These are phyloP conservation scores for Camponotus pennsylvanicus DNA, from an alignment of 1,140 invertebrate genomes.

Conservation along the genomic window DNA sequence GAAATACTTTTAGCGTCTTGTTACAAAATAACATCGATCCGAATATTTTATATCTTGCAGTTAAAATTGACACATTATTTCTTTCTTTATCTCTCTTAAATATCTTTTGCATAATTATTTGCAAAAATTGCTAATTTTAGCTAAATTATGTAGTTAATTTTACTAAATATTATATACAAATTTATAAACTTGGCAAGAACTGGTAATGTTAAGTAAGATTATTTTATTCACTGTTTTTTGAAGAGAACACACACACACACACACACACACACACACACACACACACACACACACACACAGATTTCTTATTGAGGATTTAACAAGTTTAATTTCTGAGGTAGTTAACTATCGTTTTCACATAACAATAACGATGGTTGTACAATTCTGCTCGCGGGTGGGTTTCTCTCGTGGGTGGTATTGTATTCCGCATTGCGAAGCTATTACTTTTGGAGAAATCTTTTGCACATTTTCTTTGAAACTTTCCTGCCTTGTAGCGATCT, in stretches of 20 bases:
- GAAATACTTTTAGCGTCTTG: not conserved
- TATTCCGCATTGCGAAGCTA: constrained; percentile 27
- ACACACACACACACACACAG: not conserved
- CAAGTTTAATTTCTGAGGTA: not conserved
- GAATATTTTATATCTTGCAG: not conserved
- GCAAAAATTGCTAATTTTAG: not conserved
- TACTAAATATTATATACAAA: constrained; percentile 4
- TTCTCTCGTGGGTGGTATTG: not conserved
- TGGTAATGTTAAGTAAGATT: not conserved
- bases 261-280: not conserved
- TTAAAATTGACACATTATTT: not conserved
- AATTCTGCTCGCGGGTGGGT: not conserved
- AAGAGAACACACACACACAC: not conserved
- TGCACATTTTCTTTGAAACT: constrained; percentile 45
- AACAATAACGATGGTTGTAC: constrained; percentile 13
- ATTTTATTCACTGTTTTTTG: not conserved
- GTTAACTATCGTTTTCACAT: constrained; percentile 13
- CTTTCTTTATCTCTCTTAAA: not conserved
- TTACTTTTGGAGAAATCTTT: constrained; percentile 44
- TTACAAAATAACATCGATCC: not conserved
- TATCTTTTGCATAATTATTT: not conserved
- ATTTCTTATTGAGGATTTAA: not conserved
- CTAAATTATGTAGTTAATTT: not conserved
- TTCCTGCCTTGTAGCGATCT: constrained; percentile 35
- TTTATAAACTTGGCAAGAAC: not conserved